A percentile compares a stretch with the other conserved stretches of the same genome.
phyloP scores from a whole-genome alignment of 1,140 invertebrate genomes.

The Adelges cooleyi region DNA sequence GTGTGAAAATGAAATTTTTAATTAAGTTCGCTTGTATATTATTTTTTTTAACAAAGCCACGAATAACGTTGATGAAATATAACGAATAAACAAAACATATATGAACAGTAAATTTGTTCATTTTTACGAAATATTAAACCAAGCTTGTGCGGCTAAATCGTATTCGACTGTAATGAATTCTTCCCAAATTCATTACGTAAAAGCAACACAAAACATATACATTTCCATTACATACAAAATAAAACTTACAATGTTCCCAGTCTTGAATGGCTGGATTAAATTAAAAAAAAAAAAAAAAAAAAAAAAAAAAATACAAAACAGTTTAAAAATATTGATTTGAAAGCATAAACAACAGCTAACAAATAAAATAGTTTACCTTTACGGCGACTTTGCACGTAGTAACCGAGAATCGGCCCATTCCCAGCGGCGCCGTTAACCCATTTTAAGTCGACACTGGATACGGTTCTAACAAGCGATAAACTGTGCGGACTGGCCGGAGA shows the following conservation, averaged over 20 bases:
- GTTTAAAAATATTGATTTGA: not conserved
- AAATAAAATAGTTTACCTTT: slow-evolving; percentile 51
- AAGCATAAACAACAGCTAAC: too few relatives aligned
- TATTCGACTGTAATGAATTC: too few relatives aligned
- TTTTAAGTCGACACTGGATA: slow-evolving; percentile 70
- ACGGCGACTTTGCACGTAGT: slow-evolving; percentile 80
- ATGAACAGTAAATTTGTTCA: too few relatives aligned
- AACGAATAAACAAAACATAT: too few relatives aligned
- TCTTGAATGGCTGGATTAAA: slow-evolving; percentile 51
- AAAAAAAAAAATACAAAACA: not conserved
- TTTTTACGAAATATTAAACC: too few relatives aligned
- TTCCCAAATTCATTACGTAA: slow-evolving; percentile 11
- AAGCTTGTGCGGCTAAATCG: too few relatives aligned
- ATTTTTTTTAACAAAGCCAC: too few relatives aligned
- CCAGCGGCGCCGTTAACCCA: slow-evolving; percentile 83
- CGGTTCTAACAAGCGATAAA: slow-evolving; percentile 60
- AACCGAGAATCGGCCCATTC: slow-evolving; percentile 73
- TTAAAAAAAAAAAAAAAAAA: slow-evolving; percentile 38
- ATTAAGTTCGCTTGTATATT: too few relatives aligned
- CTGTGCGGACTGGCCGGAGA: slow-evolving; percentile 67
- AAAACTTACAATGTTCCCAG: slow-evolving; percentile 58
- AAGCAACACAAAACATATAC: slow-evolving; percentile 8
- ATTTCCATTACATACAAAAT: not conserved
- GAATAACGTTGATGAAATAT: too few relatives aligned
- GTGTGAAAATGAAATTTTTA: too few relatives aligned